phyloP scores from a whole-genome alignment of 2,888 invertebrate species.

The Eupithecia dodoneata region DNA sequence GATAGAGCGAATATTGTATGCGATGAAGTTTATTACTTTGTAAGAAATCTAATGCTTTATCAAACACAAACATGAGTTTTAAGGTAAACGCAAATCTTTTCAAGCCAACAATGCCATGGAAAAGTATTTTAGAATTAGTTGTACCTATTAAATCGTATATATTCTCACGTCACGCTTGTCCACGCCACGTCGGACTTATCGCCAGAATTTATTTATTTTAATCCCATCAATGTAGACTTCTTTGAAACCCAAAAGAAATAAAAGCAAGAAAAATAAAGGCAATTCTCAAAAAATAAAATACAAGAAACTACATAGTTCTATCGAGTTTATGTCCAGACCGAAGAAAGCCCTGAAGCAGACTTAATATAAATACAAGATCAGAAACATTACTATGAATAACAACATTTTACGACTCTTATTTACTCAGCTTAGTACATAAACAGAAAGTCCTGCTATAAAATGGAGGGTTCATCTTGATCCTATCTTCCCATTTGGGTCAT shows the following conservation, averaged over 20 bases:
- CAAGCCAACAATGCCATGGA: background rate
- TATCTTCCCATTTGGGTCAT: conserved; percentile 27
- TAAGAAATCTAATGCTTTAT: background rate
- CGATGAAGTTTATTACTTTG: background rate
- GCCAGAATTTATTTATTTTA: background rate
- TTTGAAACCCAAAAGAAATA: background rate
- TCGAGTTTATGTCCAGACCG: background rate
- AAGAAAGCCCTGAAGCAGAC: conserved; percentile 1
- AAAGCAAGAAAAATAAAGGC: background rate
- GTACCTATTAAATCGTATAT: background rate
- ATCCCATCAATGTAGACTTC: background rate
- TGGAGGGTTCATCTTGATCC: conserved; percentile 27
- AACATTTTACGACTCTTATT: conserved; percentile 21
- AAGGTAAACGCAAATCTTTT: background rate
- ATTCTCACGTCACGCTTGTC: background rate
- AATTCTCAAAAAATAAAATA: background rate
- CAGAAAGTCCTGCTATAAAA: conserved; percentile 30
- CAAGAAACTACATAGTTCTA: background rate
- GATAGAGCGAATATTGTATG: background rate
- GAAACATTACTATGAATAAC: conserved; percentile 5
- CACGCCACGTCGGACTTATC: background rate
- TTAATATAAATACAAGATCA: background rate
- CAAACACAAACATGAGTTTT: background rate
- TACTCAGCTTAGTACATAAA: conserved; percentile 13
- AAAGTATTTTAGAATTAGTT: background rate